These are phyloP conservation scores for Drosophila ezoana DNA, from an alignment of 2,888 invertebrate genomes.

Conservation along the genomic window DNA sequence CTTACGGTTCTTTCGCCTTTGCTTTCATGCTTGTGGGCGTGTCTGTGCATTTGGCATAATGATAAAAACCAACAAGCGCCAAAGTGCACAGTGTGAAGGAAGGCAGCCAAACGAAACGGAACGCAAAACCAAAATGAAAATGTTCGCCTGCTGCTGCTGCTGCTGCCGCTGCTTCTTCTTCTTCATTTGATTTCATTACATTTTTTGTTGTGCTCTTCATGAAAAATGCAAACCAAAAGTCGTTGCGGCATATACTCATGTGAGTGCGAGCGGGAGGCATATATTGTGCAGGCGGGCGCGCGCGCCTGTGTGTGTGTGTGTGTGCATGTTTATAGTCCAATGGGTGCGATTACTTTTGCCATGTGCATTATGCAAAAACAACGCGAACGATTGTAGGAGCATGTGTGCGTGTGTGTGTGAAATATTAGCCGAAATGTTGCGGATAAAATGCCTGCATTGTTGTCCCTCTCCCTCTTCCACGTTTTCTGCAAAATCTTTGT, in stretches of 20 bases:
- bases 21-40: conserved; percentile 37
- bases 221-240: conserved; percentile 60
- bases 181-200: conserved; percentile 3
- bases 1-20: neutral
- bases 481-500: neutral
- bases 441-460: conserved; percentile 38
- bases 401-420: neutral
- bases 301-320: neutral
- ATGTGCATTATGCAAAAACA: conserved; percentile 61
- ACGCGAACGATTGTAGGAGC: conserved; percentile 19
- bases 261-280: conserved; percentile 3
- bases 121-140: conserved; percentile 47
- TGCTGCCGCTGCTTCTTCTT: conserved; percentile 6
- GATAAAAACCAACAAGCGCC: conserved; percentile 64
- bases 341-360: conserved; percentile 55
- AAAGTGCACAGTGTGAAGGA: conserved; percentile 50
- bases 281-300: conserved; percentile 1
- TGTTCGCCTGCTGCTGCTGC: conserved; percentile 32
- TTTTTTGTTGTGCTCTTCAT: conserved; percentile 29
- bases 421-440: conserved; percentile 51
- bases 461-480: neutral
- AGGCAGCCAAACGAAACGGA: conserved; percentile 47
- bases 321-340: conserved; percentile 43
- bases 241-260: conserved; percentile 36
- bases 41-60: conserved; percentile 60